A percentile compares a stretch with the other conserved stretches of the same genome.
phyloP scores from a whole-genome alignment of 1,140 invertebrate species.

The Heliconius congener region DNA sequence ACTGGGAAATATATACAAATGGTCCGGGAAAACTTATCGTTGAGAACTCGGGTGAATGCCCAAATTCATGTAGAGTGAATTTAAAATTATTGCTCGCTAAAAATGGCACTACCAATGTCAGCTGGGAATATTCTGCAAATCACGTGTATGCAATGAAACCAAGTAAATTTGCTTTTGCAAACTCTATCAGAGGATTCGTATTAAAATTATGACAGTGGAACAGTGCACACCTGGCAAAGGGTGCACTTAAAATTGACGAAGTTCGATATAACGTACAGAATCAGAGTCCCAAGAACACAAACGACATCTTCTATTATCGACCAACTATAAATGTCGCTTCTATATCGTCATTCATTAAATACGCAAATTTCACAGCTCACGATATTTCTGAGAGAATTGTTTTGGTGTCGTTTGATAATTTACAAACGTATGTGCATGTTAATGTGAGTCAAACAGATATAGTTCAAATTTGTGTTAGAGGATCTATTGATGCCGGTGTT shows the following conservation, averaged over 20 bases:
- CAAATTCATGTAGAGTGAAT: constrained; percentile 83
- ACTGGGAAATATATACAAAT: constrained; percentile 81
- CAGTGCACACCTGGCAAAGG: constrained; percentile 74
- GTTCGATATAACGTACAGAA: constrained; percentile 73
- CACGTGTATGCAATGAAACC: constrained; percentile 86
- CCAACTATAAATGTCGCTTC: constrained; percentile 66
- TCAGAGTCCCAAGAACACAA: constrained; percentile 68
- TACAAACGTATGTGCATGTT: constrained; percentile 85
- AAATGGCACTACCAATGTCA: constrained; percentile 78
- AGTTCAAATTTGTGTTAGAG: constrained; percentile 85
- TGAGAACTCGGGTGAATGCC: constrained; percentile 85
- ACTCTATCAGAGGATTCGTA: constrained; percentile 86
- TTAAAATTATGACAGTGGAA: constrained; percentile 91
- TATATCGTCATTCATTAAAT: constrained; percentile 73
- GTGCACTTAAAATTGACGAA: constrained; percentile 75
- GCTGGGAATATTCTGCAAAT: constrained; percentile 82
- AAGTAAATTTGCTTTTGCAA: constrained; percentile 84
- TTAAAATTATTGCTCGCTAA: constrained; percentile 83
- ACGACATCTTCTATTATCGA: constrained; percentile 70
- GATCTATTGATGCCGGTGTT: constrained; percentile 56
- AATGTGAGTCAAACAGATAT: constrained; percentile 89
- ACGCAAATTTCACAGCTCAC: constrained; percentile 76
- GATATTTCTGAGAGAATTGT: constrained; percentile 87
- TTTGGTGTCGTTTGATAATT: constrained; percentile 88
- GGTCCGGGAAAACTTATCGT: constrained; percentile 83